Evolutionary conservation across 2,797 vertebrate species (phyloP).

Genomic region (Columba guinea): DNA sequence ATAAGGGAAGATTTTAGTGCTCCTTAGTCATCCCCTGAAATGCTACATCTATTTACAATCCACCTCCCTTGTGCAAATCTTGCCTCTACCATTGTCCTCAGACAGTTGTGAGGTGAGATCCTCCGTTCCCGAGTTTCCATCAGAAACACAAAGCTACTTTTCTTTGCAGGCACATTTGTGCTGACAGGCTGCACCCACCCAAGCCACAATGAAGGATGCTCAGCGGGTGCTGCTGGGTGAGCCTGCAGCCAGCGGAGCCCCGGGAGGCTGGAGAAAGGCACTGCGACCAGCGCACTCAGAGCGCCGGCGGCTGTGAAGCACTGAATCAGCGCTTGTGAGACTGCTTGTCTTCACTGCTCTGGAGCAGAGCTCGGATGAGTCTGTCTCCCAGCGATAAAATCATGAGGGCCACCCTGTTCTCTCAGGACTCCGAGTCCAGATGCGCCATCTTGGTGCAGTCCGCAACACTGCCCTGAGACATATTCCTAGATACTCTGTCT

Average conservation of each 20-base stretch:
- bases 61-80: neutral
- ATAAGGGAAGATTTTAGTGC: neutral
- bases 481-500: neutral
- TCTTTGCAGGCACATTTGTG: neutral
- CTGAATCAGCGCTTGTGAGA: rapidly evolving
- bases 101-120: rapidly evolving
- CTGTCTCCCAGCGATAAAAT: neutral
- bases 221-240: rapidly evolving
- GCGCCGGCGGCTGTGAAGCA: neutral
- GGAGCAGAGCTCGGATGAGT: neutral
- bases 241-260: neutral
- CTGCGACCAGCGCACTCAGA: neutral
- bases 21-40: neutral
- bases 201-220: rapidly evolving
- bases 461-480: rapidly evolving
- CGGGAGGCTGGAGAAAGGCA: too few species aligned
- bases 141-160: neutral
- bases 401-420: rapidly evolving
- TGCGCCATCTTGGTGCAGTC: neutral
- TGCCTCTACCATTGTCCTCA: rapidly evolving
- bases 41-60: rapidly evolving
- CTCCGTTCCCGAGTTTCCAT: rapidly evolving
- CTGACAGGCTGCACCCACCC: neutral
- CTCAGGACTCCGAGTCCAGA: rapidly evolving
- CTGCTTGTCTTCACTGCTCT: neutral